phyloP scores from a whole-genome alignment of 2,888 invertebrate species.

The Cryptus armator region DNA sequence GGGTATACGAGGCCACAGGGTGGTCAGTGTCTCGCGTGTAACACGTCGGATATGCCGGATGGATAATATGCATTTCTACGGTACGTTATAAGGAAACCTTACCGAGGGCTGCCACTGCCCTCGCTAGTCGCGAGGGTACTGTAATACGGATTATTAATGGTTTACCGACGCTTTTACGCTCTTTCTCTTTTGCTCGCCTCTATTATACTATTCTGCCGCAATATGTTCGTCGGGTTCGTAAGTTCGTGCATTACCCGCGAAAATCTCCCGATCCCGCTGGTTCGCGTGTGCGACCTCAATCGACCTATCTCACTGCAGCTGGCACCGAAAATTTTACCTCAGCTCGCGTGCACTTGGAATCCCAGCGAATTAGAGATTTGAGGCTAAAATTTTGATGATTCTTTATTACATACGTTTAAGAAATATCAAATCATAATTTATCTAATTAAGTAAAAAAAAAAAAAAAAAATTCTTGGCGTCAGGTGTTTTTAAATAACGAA shows the following conservation, averaged over 20 bases:
- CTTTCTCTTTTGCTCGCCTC: slow-evolving; percentile 35
- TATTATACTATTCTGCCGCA: slow-evolving; percentile 46
- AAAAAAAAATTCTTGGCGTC: too few relatives aligned
- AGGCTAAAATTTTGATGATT: slow-evolving; percentile 7
- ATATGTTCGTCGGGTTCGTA: slow-evolving; percentile 34
- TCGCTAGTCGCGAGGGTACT: slow-evolving; percentile 67
- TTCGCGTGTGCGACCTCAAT: slow-evolving; percentile 60
- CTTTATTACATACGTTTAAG: not conserved
- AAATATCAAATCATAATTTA: not conserved
- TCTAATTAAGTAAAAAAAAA: not conserved
- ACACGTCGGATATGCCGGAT: slow-evolving; percentile 81
- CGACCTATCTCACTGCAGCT: slow-evolving; percentile 34
- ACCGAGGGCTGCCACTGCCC: slow-evolving; percentile 68
- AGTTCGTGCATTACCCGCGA: slow-evolving; percentile 51
- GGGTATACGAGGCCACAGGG: slow-evolving; percentile 64
- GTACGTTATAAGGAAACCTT: slow-evolving; percentile 82
- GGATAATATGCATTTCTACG: slow-evolving; percentile 84
- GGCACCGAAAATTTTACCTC: slow-evolving; percentile 41
- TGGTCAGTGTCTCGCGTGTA: slow-evolving; percentile 78
- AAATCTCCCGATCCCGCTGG: slow-evolving; percentile 35
- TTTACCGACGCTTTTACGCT: slow-evolving; percentile 74
- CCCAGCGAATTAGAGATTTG: slow-evolving; percentile 6
- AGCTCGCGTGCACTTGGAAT: slow-evolving; percentile 40
- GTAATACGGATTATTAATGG: slow-evolving; percentile 81
- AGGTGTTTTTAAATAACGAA: too few relatives aligned